phyloP scores from a whole-genome alignment of 2,888 invertebrate species.

The Agapostemon virescens region DNA sequence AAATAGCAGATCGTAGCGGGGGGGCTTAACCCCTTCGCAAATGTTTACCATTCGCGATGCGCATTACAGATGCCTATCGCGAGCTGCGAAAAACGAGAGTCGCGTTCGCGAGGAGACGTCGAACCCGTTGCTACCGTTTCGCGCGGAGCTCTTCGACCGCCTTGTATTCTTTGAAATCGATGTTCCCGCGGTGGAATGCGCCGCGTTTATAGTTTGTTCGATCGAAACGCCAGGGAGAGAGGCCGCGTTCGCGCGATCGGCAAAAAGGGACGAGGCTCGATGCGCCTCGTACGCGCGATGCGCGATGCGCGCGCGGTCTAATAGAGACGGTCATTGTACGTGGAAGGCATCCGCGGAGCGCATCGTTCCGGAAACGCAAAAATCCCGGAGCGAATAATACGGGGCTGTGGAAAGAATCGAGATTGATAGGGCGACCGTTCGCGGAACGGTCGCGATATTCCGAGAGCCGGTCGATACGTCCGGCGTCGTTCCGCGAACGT shows the following conservation, averaged over 20 bases:
- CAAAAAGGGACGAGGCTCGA: not conserved
- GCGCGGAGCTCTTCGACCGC: too few species aligned
- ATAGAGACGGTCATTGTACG: conserved; percentile 16
- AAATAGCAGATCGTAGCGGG: too few species aligned
- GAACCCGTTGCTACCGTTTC: too few species aligned
- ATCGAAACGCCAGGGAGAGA: not conserved
- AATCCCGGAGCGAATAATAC: conserved; percentile 42
- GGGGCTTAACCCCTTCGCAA: too few species aligned
- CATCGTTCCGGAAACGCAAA: conserved; percentile 54
- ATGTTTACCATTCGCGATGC: too few species aligned
- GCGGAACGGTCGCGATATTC: conserved; percentile 50
- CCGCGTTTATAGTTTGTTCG: not conserved
- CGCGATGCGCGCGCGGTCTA: not conserved
- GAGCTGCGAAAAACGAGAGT: too few species aligned
- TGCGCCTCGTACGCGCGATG: not conserved
- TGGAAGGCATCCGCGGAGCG: conserved; percentile 26
- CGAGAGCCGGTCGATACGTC: conserved; percentile 53
- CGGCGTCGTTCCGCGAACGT: conserved; percentile 50
- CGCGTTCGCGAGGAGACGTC: too few species aligned
- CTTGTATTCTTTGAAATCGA: too few species aligned
- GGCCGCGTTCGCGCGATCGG: not conserved
- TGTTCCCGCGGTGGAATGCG: not conserved
- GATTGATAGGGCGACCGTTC: conserved; percentile 49
- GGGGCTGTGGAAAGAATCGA: conserved; percentile 27
- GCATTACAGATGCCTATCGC: too few species aligned